Percentiles rank a stretch among this genome's conserved stretches.
Conservation (phyloP, 1,140 invertebrate genomes). For the Lysiphlebus fabarum region DNA sequence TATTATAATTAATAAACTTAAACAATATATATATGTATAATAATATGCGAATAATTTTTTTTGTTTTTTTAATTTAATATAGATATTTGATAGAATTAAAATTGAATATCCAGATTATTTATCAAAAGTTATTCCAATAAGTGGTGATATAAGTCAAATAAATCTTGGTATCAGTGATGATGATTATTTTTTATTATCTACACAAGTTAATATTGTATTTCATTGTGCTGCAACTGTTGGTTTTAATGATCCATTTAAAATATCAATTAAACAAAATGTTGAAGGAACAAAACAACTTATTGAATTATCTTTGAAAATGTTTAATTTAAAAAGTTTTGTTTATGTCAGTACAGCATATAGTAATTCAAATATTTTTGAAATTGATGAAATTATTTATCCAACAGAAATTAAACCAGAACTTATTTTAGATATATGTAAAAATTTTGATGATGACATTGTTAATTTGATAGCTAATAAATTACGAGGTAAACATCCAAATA, state of each 20-base stretch:
- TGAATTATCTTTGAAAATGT: constrained; percentile 66
- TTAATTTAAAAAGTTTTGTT: constrained; percentile 69
- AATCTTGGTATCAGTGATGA: constrained; percentile 63
- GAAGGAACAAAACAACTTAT: constrained; percentile 66
- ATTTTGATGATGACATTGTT: constrained; percentile 67
- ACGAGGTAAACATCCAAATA: constrained; percentile 77
- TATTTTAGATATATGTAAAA: constrained; percentile 66
- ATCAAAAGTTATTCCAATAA: constrained; percentile 73
- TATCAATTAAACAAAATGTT: constrained; percentile 70
- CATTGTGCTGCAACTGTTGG: constrained; percentile 87
- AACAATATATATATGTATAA: too few species aligned
- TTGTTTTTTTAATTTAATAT: too few species aligned
- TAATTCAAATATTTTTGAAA: constrained; percentile 69
- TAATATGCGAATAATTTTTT: too few species aligned
- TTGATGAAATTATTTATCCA: constrained; percentile 73
- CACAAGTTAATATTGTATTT: constrained; percentile 82
- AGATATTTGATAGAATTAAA: constrained; percentile 73
- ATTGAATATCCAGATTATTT: constrained; percentile 63
- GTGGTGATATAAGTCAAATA: constrained; percentile 67
- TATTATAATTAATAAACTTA: too few species aligned
- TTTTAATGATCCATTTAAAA: constrained; percentile 69
- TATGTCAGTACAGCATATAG: constrained; percentile 88
- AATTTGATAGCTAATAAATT: constrained; percentile 63
- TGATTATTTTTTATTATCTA: constrained; percentile 59
- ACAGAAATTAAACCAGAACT: constrained; percentile 65